Evolutionary conservation across 2,888 invertebrate genomes (phyloP).

Genomic region (Ectemnius continuus): DNA sequence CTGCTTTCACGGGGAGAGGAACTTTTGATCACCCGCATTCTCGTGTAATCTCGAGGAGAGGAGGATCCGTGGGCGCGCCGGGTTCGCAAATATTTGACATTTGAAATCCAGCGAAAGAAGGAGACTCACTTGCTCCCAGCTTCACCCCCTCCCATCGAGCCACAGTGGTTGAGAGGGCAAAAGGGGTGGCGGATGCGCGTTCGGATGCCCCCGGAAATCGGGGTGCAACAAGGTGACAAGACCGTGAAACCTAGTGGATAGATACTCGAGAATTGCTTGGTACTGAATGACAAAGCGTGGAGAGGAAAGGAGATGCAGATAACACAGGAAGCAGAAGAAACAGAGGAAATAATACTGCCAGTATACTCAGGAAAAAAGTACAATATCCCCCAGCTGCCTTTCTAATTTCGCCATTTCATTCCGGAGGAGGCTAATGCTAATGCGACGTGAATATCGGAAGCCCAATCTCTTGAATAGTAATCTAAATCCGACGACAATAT

Average conservation of each 20-base stretch:
- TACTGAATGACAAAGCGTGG: not conserved
- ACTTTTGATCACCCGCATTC: slow-evolving; percentile 77
- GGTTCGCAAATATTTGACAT: slow-evolving; percentile 71
- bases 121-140: slow-evolving; percentile 4
- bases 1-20: slow-evolving; percentile 46
- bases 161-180: slow-evolving; percentile 22
- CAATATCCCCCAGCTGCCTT: not conserved
- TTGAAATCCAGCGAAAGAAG: slow-evolving; percentile 54
- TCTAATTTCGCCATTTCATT: slow-evolving; percentile 30
- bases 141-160: slow-evolving; percentile 11
- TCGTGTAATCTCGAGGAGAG: slow-evolving; percentile 60
- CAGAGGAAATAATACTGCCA: not conserved
- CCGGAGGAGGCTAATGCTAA: slow-evolving; percentile 25
- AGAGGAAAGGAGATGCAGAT: not conserved
- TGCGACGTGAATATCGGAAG: not conserved
- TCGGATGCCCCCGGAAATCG: slow-evolving; percentile 33
- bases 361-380: not conserved
- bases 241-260: slow-evolving; percentile 25
- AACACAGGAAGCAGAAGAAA: not conserved
- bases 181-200: slow-evolving; percentile 32
- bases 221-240: slow-evolving; percentile 23
- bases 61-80: slow-evolving; percentile 38
- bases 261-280: too few relatives aligned
- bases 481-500: too few relatives aligned
- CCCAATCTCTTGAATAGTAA: slow-evolving; percentile 24